Base-by-base conservation (phyloP, 1,140 invertebrate species). In the Drosophila navojoa region DNA sequence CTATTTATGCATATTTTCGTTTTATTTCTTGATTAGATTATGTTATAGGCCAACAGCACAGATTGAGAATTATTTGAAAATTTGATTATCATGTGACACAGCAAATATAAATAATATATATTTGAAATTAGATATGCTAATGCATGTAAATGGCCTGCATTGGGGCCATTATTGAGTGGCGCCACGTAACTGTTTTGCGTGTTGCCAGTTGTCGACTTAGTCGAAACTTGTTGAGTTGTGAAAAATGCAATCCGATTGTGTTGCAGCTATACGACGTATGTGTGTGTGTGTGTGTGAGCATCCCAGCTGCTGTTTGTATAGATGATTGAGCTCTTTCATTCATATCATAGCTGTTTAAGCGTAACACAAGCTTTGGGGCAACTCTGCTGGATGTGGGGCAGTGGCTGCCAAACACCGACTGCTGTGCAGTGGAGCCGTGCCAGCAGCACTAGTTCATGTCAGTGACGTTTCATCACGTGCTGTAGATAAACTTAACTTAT, bases 401-500 rank as follows among this genome's bases (percentile, higher is more conserved):
- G 45, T 11, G 16, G 15, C 32, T 49, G 44, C 38, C 35, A 29
- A 29, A 40, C 25, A 11, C 7, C 27, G 27, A 25, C 15, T 19
- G 40, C 60, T 35, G 5, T 25, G 40, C 32, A 40, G 53, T 9
- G 35, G 35, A 38, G 35, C 35, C 11, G 16, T 52, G 25, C 35
- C 29, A 55, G 25, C 5, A 22, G 19, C 35, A n/a, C 32, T 45
- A 50, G 47, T 40, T 15, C 47, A 22, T 55, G 60, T 57, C 16
- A 73, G 22, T 63, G 47, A 53, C 27, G 54, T 54, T 59, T 35
- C 62, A 76, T 72, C 73, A 78, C 76, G 76, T 78, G 73, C 69
- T 55, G 73, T 62, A 76, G 76, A 78, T 78, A 69, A 78, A 78
- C 73, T 76, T 61, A 78, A 72, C 73, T 78, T 78, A 71, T 76